Evolutionary conservation across 2,113 vertebrate species (phyloP).

Genomic region (Albula goreensis): DNA sequence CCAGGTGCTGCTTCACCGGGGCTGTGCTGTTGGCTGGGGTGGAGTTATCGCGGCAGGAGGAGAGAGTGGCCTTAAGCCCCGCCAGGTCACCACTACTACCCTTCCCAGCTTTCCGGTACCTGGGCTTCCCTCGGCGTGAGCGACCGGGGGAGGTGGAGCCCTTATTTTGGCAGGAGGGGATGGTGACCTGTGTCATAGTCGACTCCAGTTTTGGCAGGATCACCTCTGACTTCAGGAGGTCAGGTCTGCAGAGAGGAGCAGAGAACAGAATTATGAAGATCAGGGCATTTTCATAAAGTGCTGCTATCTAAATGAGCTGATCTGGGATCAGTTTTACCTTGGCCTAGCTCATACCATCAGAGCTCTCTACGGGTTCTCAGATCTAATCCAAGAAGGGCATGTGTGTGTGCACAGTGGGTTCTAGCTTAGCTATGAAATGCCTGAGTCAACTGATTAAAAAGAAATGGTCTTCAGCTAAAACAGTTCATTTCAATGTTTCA

Average conservation of each 20-base stretch:
- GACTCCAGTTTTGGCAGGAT: constrained; percentile 90
- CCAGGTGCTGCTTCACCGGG: constrained; percentile 64
- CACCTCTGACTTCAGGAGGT: constrained; percentile 89
- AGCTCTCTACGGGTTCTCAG: too few relatives aligned
- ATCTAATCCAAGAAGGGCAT: too few relatives aligned
- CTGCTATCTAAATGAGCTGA: not conserved
- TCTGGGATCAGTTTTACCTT: not conserved
- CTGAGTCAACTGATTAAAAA: too few relatives aligned
- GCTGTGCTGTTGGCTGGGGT: constrained; percentile 53
- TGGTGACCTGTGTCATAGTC: constrained; percentile 85
- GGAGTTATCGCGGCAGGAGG: constrained; percentile 53
- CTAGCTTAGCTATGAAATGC: too few relatives aligned
- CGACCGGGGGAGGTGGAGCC: constrained; percentile 86
- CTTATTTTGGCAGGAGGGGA: constrained; percentile 82
- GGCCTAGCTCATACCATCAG: not conserved
- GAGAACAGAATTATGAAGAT: constrained; percentile 11
- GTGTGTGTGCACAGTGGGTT: too few relatives aligned
- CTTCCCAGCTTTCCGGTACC: constrained; percentile 82
- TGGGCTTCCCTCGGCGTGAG: constrained; percentile 82
- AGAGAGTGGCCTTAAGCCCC: constrained; percentile 76
- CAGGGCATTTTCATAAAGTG: constrained; percentile 5
- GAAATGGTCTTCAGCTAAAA: too few relatives aligned
- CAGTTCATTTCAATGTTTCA: too few relatives aligned
- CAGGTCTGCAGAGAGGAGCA: constrained; percentile 72
- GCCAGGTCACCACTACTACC: constrained; percentile 85